Conservation (phyloP, 2,797 vertebrate species). For the Anguilla marmorata region DNA sequence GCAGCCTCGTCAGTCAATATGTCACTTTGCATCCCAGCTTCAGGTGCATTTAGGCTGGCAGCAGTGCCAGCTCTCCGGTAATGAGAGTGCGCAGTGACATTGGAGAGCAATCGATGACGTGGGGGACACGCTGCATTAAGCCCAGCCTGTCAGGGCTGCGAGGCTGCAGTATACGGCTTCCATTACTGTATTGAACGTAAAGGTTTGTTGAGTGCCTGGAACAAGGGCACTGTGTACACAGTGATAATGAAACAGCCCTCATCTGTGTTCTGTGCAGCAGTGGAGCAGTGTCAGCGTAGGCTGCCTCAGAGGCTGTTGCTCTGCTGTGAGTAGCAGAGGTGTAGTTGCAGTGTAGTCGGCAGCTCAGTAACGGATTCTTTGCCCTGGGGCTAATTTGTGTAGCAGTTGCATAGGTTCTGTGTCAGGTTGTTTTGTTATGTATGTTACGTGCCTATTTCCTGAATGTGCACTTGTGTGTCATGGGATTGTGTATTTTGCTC, state of each 20-base stretch:
- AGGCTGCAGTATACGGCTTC: not conserved
- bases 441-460: not conserved
- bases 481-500: not conserved
- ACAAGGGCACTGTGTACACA: not conserved
- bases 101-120: constrained; percentile 10
- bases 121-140: constrained; percentile 2
- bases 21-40: not conserved
- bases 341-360: not conserved
- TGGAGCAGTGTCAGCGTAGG: not conserved
- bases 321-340: not conserved
- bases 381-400: not conserved
- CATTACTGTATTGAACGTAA: constrained; percentile 11
- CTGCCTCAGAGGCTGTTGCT: not conserved
- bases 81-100: constrained; percentile 9
- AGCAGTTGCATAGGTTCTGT: no score
- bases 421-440: not conserved
- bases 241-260: not conserved
- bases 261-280: not conserved
- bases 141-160: not conserved
- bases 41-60: not conserved
- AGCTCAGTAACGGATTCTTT: not conserved
- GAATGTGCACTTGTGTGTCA: not conserved
- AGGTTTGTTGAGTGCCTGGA: not conserved
- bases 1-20: not conserved
- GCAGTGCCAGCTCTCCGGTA: not conserved